Evolutionary conservation across 2,113 vertebrate genomes (phyloP).

Genomic region (Amphiprion percula): DNA sequence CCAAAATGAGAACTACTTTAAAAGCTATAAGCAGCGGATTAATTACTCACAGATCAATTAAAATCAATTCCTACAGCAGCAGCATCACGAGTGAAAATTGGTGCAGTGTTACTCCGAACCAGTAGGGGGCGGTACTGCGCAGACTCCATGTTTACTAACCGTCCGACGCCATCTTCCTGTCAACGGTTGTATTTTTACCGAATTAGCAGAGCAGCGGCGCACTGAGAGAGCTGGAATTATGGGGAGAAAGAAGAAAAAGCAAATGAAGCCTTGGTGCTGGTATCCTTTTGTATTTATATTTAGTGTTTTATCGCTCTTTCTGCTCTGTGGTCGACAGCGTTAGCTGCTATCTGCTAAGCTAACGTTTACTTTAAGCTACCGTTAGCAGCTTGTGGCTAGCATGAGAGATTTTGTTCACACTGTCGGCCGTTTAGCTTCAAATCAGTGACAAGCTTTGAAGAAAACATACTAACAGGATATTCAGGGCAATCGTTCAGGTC

Average conservation of each 20-base stretch:
- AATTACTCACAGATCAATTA: too few relatives aligned
- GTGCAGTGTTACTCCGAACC: neutral
- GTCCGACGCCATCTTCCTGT: conserved; percentile 54
- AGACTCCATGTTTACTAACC: too few relatives aligned
- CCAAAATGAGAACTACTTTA: too few relatives aligned
- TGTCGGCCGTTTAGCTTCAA: too few relatives aligned
- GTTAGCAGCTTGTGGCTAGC: too few relatives aligned
- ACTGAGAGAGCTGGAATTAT: conserved; percentile 70
- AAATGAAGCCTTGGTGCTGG: conserved; percentile 96
- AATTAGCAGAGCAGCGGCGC: neutral
- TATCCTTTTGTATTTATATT: conserved; percentile 86
- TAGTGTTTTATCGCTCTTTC: neutral
- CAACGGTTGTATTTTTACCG: neutral
- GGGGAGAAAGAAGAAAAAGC: conserved; percentile 98
- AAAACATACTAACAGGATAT: neutral
- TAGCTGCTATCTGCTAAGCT: neutral
- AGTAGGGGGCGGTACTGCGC: neutral
- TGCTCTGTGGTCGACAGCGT: neutral
- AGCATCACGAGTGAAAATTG: too few relatives aligned
- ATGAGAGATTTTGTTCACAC: too few relatives aligned
- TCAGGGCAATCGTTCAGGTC: too few relatives aligned
- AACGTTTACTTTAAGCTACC: neutral
- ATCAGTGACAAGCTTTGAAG: too few relatives aligned
- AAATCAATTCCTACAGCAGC: too few relatives aligned
- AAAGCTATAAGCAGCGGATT: too few relatives aligned